Conservation (phyloP, 1,140 invertebrate genomes). For the Pachypeltis micranthus region DNA sequence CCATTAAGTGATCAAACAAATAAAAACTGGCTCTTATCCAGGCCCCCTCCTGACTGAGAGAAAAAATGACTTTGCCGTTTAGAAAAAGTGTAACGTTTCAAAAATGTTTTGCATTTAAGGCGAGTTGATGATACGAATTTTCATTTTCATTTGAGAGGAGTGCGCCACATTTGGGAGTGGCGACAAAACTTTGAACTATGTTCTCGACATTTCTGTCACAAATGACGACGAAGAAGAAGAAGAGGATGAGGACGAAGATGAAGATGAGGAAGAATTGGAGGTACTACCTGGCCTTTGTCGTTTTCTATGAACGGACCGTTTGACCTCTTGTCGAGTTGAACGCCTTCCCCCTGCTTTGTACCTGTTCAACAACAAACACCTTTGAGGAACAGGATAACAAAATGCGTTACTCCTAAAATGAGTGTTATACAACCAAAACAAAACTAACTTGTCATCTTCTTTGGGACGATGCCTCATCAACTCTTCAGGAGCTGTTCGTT, state of each 20-base stretch:
- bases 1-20: not conserved
- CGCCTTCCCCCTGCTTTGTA: constrained; percentile 11
- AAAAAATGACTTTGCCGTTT: not conserved
- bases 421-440: not conserved
- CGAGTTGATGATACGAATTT: not conserved
- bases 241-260: too few relatives aligned
- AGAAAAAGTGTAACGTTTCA: not conserved
- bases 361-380: not conserved
- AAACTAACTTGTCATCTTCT: constrained; percentile 12
- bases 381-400: not conserved
- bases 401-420: not conserved
- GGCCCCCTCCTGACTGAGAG: not conserved
- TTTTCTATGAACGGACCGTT: not conserved
- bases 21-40: not conserved
- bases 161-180: too few relatives aligned
- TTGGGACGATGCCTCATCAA: not conserved
- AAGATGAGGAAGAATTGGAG: too few relatives aligned
- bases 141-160: not conserved
- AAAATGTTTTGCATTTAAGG: not conserved
- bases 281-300: not conserved
- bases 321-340: constrained; percentile 9
- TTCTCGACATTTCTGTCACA: not conserved
- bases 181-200: not conserved
- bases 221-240: too few relatives aligned
- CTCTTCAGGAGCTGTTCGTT: not conserved